A percentile compares a stretch with the other conserved stretches of the same genome.
Conservation (phyloP, 2,888 invertebrate genomes). For the Dryomyza anilis region DNA sequence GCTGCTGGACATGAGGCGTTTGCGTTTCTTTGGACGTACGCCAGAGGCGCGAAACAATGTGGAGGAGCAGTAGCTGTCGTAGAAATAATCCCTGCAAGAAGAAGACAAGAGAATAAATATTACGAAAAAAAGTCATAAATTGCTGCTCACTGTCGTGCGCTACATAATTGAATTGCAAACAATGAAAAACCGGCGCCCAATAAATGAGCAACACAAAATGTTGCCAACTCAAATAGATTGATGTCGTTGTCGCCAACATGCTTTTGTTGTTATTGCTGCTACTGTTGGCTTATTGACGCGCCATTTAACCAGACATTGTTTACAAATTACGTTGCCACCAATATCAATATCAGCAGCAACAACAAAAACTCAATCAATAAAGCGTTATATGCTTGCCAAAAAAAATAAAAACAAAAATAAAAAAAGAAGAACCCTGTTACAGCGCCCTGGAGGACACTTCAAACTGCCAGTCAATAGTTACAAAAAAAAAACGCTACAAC, state of each 20-base stretch:
- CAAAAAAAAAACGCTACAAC: background rate
- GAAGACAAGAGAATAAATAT: constrained; percentile 34
- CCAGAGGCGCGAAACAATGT: constrained; percentile 55
- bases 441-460: constrained; percentile 14
- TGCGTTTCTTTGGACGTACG: constrained; percentile 60
- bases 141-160: constrained; percentile 4
- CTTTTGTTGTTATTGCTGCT: background rate
- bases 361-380: constrained; percentile 15
- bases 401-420: background rate
- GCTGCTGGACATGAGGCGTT: constrained; percentile 58
- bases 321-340: constrained; percentile 36
- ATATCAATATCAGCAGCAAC: constrained; percentile 10
- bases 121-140: background rate
- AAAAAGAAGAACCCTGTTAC: constrained; percentile 1
- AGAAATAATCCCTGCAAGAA: constrained; percentile 66
- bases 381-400: constrained; percentile 5
- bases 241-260: background rate
- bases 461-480: background rate
- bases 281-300: constrained; percentile 35
- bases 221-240: constrained; percentile 34
- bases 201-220: constrained; percentile 29
- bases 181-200: constrained; percentile 8
- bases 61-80: constrained; percentile 64
- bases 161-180: constrained; percentile 45
- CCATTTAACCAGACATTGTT: constrained; percentile 42